Conservation (phyloP, 1,140 invertebrate species). For the Drosophila malerkotliana region DNA sequence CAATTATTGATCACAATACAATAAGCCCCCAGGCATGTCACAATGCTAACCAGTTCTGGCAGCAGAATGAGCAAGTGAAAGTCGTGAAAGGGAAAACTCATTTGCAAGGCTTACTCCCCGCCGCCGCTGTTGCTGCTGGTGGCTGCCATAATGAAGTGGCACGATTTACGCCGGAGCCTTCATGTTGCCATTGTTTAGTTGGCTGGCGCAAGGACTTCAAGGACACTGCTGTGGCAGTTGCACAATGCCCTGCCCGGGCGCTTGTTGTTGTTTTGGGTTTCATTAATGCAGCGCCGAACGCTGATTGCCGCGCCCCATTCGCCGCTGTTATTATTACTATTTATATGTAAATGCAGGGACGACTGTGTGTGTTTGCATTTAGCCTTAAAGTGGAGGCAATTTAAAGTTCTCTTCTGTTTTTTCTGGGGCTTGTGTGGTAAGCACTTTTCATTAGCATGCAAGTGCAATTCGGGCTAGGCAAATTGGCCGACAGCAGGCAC, state of each 20-base stretch:
- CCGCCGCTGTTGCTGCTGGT: constrained; percentile 19
- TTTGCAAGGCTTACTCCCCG: constrained; percentile 41
- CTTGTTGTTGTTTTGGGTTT: constrained; percentile 25
- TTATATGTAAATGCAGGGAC: constrained; percentile 37
- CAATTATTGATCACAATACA: constrained; percentile 23
- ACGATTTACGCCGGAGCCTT: constrained; percentile 50
- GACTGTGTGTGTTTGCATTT: constrained; percentile 38
- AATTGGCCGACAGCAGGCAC: constrained; percentile 34
- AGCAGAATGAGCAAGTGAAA: constrained; percentile 29
- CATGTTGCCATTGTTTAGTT: constrained; percentile 52
- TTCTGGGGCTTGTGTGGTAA: background rate
- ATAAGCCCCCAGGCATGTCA: constrained; percentile 2
- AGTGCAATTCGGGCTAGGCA: constrained; percentile 48
- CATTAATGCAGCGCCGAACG: constrained; percentile 50
- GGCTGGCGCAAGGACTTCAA: constrained; percentile 39
- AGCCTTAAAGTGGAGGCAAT: constrained; percentile 40
- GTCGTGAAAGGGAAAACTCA: constrained; percentile 44
- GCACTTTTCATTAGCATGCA: constrained; percentile 50
- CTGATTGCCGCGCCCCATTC: constrained; percentile 25
- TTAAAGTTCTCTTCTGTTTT: constrained; percentile 34
- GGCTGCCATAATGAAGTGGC: constrained; percentile 48
- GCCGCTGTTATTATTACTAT: constrained; percentile 47
- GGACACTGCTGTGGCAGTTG: constrained; percentile 25
- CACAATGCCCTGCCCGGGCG: background rate
- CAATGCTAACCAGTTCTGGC: constrained; percentile 11